Evolutionary conservation across 2,113 vertebrate genomes (phyloP), one percentile per base, ranked within the genome.

Genomic region (Xiphias gladius): DNA sequence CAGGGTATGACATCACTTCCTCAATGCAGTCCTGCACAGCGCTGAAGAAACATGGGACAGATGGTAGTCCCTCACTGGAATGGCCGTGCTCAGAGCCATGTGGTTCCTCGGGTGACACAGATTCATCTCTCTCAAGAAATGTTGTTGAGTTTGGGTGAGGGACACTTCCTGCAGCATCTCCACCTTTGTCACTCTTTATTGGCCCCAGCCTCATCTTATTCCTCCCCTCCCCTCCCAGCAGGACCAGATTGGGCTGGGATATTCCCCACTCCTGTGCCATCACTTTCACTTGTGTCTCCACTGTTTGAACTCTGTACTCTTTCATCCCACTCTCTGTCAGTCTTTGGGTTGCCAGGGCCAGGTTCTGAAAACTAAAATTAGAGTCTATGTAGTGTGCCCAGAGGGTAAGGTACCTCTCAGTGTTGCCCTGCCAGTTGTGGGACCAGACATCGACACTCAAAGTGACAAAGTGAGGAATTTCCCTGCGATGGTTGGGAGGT

Each of bases 241-340:
- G 13, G 26, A 91, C 37, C 58, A 93, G 61, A 39, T 90, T 87
- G 7, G 92, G 86, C 37, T 82, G 83, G 8, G 73, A 82, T 57
- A 95, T 84, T 0, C 94, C 94, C 95, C 95, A 96, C 80, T 94
- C 94, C n/a, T 87, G 74, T 7, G 92, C 92, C 57, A 92, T 91
- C 19, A n/a, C 82, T 28, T 86, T 85, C 22, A 93, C 93, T 10
- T 89, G 91, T 22, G 73, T 83, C 24, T 87, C 91, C 65, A 93
- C 73, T 3, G 63, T 43, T 26, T 12, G 63, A 4, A 79, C 65
- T 2, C 61, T 82, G 50, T 54, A 76, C 10, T 62, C 90, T 41
- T 91, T 90, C 48, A 14, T 83, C 1, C 8, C 85, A 1, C 48
- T 80, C 46, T 86, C 82, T 0, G 46, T 55, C 62, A 92, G 88